Percentiles rank a stretch among this genome's conserved stretches.
phyloP scores from a whole-genome alignment of 2,888 invertebrate species.

The Drosophila hamatofila region DNA sequence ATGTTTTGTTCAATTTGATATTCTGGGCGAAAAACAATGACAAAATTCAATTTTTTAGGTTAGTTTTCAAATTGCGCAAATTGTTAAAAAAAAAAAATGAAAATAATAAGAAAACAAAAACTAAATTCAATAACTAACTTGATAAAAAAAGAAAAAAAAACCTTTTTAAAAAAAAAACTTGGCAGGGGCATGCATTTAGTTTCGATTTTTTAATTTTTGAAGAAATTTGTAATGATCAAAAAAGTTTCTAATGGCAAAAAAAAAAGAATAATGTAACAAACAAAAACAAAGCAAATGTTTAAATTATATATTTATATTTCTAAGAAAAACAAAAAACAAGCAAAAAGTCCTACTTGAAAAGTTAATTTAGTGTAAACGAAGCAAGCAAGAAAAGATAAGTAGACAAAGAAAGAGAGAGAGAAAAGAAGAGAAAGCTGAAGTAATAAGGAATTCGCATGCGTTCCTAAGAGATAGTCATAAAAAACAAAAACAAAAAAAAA shows the following conservation, averaged over 20 bases:
- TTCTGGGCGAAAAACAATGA: slow-evolving; percentile 26
- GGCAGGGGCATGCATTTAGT: slow-evolving; percentile 64
- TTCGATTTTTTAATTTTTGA: slow-evolving; percentile 39
- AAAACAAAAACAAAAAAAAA: no score
- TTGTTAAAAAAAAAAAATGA: slow-evolving; percentile 62
- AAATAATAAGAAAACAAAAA: slow-evolving; percentile 27
- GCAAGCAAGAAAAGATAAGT: slow-evolving; percentile 13
- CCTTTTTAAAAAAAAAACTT: slow-evolving; percentile 18
- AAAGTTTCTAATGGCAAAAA: slow-evolving; percentile 53
- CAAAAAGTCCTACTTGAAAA: slow-evolving; percentile 61
- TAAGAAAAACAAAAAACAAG: slow-evolving; percentile 48
- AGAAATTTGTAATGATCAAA: slow-evolving; percentile 23
- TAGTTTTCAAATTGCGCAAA: slow-evolving; percentile 68
- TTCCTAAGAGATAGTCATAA: slow-evolving; percentile 37
- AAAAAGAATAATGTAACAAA: slow-evolving; percentile 37
- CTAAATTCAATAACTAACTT: slow-evolving; percentile 46
- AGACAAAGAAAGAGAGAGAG: slow-evolving; percentile 41
- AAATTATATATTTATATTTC: slow-evolving; percentile 74
- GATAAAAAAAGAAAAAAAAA: slow-evolving; percentile 10
- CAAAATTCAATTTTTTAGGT: slow-evolving; percentile 32
- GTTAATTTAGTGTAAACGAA: slow-evolving; percentile 55
- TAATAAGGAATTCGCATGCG: slow-evolving; percentile 23
- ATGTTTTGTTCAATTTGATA: slow-evolving; percentile 16
- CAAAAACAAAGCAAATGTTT: slow-evolving; percentile 52
- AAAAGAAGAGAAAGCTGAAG: slow-evolving; percentile 37